phyloP scores from a whole-genome alignment of 1,140 invertebrate species.

The Drosophila ficusphila region DNA sequence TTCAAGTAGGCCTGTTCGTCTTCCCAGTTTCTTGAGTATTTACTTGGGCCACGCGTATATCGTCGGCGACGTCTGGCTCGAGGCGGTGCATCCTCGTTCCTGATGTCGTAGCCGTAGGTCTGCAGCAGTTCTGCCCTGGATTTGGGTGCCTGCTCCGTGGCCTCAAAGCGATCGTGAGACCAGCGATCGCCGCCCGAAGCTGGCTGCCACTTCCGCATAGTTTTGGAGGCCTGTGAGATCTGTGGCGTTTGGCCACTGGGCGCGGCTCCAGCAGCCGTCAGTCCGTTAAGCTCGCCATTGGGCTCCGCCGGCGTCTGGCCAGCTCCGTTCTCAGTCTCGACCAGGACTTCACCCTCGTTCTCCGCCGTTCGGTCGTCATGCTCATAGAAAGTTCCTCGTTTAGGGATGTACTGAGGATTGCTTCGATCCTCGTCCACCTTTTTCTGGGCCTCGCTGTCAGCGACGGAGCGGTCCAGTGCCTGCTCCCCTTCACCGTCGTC shows the following conservation, averaged over 20 bases:
- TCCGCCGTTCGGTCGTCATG: constrained; percentile 95
- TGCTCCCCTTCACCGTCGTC: constrained; percentile 83
- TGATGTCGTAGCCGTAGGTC: constrained; percentile 97
- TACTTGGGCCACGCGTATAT: constrained; percentile 95
- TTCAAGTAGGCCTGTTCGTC: constrained; percentile 93
- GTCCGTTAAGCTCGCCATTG: constrained; percentile 46
- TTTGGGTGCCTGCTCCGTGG: constrained; percentile 92
- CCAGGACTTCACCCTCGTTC: constrained; percentile 83
- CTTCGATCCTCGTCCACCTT: constrained; percentile 96
- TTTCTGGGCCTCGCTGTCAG: constrained; percentile 86
- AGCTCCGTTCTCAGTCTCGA: constrained; percentile 37
- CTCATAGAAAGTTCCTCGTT: constrained; percentile 97
- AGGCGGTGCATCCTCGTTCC: constrained; percentile 95
- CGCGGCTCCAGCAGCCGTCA: constrained; percentile 39
- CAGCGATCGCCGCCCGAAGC: constrained; percentile 88
- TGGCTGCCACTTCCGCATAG: constrained; percentile 85
- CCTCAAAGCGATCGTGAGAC: constrained; percentile 95
- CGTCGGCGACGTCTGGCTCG: constrained; percentile 92
- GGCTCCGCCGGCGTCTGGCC: constrained; percentile 25
- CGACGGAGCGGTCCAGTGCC: constrained; percentile 85
- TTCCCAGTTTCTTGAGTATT: constrained; percentile 96
- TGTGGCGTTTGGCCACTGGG: constrained; percentile 53
- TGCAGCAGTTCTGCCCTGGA: constrained; percentile 93
- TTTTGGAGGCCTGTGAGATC: constrained; percentile 79
- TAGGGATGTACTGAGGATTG: constrained; percentile 98